phyloP scores from a whole-genome alignment of 2,888 invertebrate genomes.

The Hymenopus coronatus region DNA sequence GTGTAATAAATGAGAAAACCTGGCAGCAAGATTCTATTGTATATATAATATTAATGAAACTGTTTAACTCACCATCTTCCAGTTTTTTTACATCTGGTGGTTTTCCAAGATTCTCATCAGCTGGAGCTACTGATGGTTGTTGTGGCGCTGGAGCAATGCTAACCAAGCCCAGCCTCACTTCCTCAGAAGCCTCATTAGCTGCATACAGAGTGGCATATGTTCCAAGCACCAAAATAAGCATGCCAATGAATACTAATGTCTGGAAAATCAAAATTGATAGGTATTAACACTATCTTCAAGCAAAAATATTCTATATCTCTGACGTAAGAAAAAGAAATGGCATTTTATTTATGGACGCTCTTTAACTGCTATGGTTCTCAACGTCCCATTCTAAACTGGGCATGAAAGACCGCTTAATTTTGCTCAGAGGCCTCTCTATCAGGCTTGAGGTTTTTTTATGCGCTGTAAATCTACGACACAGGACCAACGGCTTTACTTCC shows the following conservation, averaged over 20 bases:
- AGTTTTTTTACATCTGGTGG: neutral
- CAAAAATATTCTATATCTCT: no score
- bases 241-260: slow-evolving; percentile 74
- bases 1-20: no score
- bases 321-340: no score
- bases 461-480: no score
- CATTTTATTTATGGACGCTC: no score
- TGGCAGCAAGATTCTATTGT: no score
- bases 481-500: no score
- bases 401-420: no score
- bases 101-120: neutral
- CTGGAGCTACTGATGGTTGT: neutral
- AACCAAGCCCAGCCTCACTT: neutral
- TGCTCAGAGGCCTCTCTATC: no score
- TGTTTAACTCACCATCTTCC: neutral
- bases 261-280: slow-evolving; percentile 45
- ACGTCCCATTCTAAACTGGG: no score
- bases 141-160: neutral
- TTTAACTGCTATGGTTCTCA: no score
- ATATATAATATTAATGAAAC: neutral
- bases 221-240: slow-evolving; percentile 85
- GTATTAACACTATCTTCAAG: neutral
- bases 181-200: slow-evolving; percentile 42
- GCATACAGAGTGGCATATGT: slow-evolving; percentile 69
- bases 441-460: no score